Evolutionary conservation across 2,113 vertebrate species (phyloP), one percentile per base, ranked within the genome.

Genomic region (Ailuropoda melanoleuca): DNA sequence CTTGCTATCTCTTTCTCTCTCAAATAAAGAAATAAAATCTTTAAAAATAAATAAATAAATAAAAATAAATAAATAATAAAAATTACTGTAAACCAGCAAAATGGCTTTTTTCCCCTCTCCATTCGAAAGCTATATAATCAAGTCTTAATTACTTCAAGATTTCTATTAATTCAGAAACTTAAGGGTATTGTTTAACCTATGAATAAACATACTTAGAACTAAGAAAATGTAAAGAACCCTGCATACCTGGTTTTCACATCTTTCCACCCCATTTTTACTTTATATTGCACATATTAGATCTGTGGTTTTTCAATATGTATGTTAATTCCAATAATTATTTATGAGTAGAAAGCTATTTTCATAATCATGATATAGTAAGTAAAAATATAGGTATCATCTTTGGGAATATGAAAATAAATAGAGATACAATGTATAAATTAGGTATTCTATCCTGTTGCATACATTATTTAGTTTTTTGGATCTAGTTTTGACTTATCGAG

Each of bases 41-140:
- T 43, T 6, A 43, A 43, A 43, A 43, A 43, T 43, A 43, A 43
- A 43, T 43, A 43, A 43, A 43, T 43, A 43, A 43, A 43, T 43
- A 43, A 43, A 43, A 43, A 43, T 43, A 43, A 43, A 43, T 43
- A 43, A 43, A 43, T 98, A 96, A 93, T 98, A 96, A 93, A 97
- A 96, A 60, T 11, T 53, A n/a, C 9, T 21, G 1, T 62, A 97
- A 97, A 94, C 50, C 1, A 46, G 6, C 18, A 53, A 11, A 88
- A 43, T 0, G 66, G 1, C 4, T 7, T 31, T 14, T 24, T 91
- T 90, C 70, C 13, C 24, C 43, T 84, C 75, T 96, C 58, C 4
- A 81, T 83, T 85, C 84, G 62, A 82, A 78, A 81, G 17, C 13
- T 95, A 68, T 26, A 80, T 78, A 80, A 82, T 77, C n/a, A 96